Percentiles rank a stretch among this genome's conserved stretches.
Evolutionary conservation across 2,888 invertebrate species (phyloP).

Genomic region (Campoletis raptor): DNA sequence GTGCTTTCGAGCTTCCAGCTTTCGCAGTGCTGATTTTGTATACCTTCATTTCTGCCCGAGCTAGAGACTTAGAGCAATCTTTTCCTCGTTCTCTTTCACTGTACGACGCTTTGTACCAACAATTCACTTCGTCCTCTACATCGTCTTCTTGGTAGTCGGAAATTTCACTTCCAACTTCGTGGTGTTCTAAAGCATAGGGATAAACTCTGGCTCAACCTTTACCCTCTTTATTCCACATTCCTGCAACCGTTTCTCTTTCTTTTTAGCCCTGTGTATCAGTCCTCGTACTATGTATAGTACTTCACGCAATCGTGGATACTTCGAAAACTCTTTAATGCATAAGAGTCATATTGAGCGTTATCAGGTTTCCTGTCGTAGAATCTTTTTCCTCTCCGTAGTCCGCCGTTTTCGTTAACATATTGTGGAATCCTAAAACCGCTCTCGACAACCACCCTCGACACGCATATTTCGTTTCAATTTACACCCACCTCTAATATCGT

Average conservation of each 20-base stretch:
- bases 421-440: neutral
- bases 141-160: conserved; percentile 10
- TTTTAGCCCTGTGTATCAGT: neutral
- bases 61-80: conserved; percentile 40
- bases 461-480: neutral
- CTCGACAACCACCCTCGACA: conserved; percentile 3
- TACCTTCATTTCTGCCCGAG: conserved; percentile 41
- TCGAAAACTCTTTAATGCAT: neutral
- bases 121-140: neutral
- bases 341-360: neutral
- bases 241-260: neutral
- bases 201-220: neutral
- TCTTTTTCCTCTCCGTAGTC: conserved; percentile 34
- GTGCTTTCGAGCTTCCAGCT: conserved; percentile 31
- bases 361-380: conserved; percentile 17
- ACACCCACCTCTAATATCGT: conserved; percentile 6
- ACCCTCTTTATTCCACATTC: neutral
- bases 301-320: neutral
- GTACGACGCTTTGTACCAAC: conserved; percentile 6
- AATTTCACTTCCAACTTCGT: conserved; percentile 41
- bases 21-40: conserved; percentile 56
- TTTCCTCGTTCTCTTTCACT: conserved; percentile 38
- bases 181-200: neutral
- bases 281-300: neutral
- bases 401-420: neutral